Evolutionary conservation across 2,888 invertebrate genomes (phyloP), one percentile per base, ranked within the genome.

Genomic region (Orthosia gothica): DNA sequence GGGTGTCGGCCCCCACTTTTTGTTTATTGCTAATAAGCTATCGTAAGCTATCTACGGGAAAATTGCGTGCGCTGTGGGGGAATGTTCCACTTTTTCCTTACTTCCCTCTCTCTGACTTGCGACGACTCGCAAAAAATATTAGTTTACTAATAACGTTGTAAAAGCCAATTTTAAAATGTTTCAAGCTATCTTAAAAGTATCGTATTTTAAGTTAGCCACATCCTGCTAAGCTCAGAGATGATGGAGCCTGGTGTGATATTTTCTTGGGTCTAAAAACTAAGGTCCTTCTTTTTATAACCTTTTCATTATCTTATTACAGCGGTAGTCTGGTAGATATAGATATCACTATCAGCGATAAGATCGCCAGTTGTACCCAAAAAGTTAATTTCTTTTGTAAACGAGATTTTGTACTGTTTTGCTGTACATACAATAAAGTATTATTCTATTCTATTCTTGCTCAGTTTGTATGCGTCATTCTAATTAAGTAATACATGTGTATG

Each of bases 21-120:
- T 95, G 95, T 96, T 96, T 96, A 96, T 95, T 95, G 95, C 96
- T 96, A 96, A 96, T 96, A 96, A 96, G 94, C 91, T 92, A 91
- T 90, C 91, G 90, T 92, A 90, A 92, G 92, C 91, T 90, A 88
- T 88, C 89, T 89, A 82, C 89, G 86, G 88, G 90, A 89, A 92
- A 92, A 93, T 93, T 92, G 93, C 89, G 87, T 90, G 86, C 85
- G 84, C 88, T 85, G 87, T 79, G 78, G 85, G 88, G 90, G 88
- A 87, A 86, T 87, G 67, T 69, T 76, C 71, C 65, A 85, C 73
- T 87, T 86, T 88, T 83, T 82, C 80, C 75, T 82, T 76, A 76
- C 76, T 78, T 81, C 80, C 79, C 70, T 65, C 61, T 23, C 69
- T 65, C 61, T 20, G 32, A 50, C 66, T 77, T n/a, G 45, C 47